Evolutionary conservation across 1,140 invertebrate genomes (phyloP), one percentile per base, ranked within the genome.

Genomic region (Aphelinus atriplicis): DNA sequence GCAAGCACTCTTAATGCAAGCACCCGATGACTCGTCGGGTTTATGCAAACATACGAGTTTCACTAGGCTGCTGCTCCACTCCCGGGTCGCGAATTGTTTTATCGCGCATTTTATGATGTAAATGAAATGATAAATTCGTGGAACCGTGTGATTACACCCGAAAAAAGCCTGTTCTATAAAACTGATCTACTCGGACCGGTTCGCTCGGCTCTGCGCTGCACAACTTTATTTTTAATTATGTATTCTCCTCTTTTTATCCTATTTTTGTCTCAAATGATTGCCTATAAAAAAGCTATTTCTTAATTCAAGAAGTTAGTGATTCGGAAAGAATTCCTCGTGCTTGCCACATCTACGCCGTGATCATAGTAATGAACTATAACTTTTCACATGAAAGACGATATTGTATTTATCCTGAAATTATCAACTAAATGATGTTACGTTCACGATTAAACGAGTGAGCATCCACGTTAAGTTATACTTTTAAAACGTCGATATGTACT

Each of bases 151-250:
- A 63, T 71, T 71, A 55, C 60, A 48, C 9, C 45, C 69, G 51
- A 71, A 63, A 71, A 71, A 63, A 63, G 58, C 68, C 57, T 26
- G 68, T 71, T 63, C 69, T 63, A 63, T 71, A 62, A 71, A 71
- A 63, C 60, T 71, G 47, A 63, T 63, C 69, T 71, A 55, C 50
- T 47, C 6, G 7, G 61, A 70, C 67, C 57, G 67, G 58, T 63
- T 71, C 9, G 51, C 51, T 53, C 51, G 4, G 51, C 51, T 53
- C 51, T 53, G 4, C 51, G 26, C 26, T 26, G 26, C 26, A 26
- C 26, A 26, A 26, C 26, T 26, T 26, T 0, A 26, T 26, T 26
- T 45, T 45, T 26, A n/a, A 63, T 63, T 47, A 47, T 60, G 45
- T 60, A 6, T 60, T 46, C 43, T 45, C 60, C 3, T 1, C 3